Percentiles rank a stretch among this genome's conserved stretches.
These are phyloP conservation scores for Carpatolechia fugitivella DNA, from an alignment of 2,888 invertebrate genomes.

Conservation along the genomic window DNA sequence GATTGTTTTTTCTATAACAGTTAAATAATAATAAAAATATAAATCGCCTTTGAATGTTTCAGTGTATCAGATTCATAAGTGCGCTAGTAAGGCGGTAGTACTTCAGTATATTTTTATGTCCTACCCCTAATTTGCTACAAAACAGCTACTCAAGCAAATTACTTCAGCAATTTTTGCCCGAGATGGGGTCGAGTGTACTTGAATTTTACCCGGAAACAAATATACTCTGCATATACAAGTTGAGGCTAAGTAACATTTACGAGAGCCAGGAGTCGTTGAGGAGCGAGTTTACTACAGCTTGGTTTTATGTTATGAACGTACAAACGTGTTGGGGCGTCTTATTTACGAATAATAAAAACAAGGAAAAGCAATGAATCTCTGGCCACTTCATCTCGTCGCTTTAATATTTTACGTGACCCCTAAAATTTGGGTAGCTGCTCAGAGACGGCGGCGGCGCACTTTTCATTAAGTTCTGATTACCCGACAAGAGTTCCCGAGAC, in stretches of 20 bases:
- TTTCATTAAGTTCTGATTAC: conserved; percentile 78
- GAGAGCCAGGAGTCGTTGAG: conserved; percentile 50
- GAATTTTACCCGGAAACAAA: conserved; percentile 12
- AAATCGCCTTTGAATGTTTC: too few species aligned
- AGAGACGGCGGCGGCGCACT: conserved; percentile 65
- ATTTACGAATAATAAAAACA: conserved; percentile 79
- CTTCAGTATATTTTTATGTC: not conserved
- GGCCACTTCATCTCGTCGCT: conserved; percentile 75
- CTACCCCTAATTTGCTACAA: conserved; percentile 5
- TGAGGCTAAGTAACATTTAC: conserved; percentile 60
- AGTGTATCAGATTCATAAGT: not conserved
- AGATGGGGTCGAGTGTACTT: conserved; percentile 3
- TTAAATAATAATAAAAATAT: not conserved
- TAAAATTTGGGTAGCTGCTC: conserved; percentile 65
- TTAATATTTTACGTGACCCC: conserved; percentile 80
- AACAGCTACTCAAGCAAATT: conserved; percentile 8
- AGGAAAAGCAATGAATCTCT: conserved; percentile 75
- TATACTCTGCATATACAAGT: conserved; percentile 29
- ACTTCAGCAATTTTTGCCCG: conserved; percentile 7
- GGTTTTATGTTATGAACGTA: conserved; percentile 73
- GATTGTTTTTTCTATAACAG: not conserved
- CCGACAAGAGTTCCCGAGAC: conserved; percentile 60
- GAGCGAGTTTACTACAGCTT: conserved; percentile 62
- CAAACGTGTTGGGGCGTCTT: conserved; percentile 64
- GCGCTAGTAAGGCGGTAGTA: not conserved